phyloP scores from a whole-genome alignment of 2,797 vertebrate species.

The Sebastes umbrosus region DNA sequence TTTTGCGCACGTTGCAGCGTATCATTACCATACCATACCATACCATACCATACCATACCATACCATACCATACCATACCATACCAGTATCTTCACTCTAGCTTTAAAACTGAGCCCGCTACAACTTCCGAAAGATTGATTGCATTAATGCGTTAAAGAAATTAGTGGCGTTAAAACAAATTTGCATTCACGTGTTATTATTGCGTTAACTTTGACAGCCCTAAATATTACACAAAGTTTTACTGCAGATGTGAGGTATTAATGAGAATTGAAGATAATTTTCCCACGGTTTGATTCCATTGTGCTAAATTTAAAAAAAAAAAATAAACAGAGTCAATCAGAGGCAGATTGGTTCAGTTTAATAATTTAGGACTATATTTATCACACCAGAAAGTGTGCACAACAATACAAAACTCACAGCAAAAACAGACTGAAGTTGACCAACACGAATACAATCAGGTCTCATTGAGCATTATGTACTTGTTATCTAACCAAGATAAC shows the following conservation, averaged over 20 bases:
- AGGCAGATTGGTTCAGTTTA: conserved; percentile 38
- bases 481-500: conserved; percentile 17
- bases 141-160: too few species aligned
- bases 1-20: too few species aligned
- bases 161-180: too few species aligned
- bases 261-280: background rate
- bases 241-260: background rate
- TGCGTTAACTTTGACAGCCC: too few species aligned
- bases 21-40: too few species aligned
- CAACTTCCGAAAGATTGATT: too few species aligned
- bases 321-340: background rate
- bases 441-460: conserved; percentile 1
- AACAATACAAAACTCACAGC: conserved; percentile 72
- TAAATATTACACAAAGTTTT: background rate
- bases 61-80: too few species aligned
- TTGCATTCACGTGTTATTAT: too few species aligned
- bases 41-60: too few species aligned
- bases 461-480: background rate
- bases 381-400: conserved; percentile 48
- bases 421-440: conserved; percentile 41
- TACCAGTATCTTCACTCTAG: too few species aligned
- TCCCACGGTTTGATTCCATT: background rate
- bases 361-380: conserved; percentile 27
- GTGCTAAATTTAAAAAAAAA: background rate
- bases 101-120: too few species aligned